Conservation (phyloP, 2,113 vertebrate species). For the Paralichthys olivaceus region DNA sequence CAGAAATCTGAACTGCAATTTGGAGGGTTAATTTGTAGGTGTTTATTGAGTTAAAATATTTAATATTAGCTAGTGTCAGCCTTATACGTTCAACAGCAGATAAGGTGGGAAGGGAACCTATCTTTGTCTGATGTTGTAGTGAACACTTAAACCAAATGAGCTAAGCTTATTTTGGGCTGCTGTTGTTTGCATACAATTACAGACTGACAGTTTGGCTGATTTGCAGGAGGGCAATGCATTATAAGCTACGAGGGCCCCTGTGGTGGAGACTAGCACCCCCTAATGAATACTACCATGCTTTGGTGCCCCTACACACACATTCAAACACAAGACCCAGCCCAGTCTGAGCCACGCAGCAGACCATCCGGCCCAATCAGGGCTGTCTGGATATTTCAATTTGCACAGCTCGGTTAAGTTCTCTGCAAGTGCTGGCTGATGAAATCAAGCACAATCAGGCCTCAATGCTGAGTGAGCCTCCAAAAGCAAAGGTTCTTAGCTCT, state of each 20-base stretch:
- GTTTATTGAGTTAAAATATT: too few species aligned
- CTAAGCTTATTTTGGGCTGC: conserved; percentile 6
- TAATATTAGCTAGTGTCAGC: neutral
- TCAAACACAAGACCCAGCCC: conserved; percentile 1
- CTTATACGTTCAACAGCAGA: neutral
- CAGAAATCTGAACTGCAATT: too few species aligned
- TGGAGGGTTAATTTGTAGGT: too few species aligned
- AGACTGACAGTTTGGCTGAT: conserved; percentile 17
- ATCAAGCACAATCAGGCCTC: conserved; percentile 42
- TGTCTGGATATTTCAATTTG: conserved; percentile 55
- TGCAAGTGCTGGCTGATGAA: conserved; percentile 51
- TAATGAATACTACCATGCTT: conserved; percentile 36
- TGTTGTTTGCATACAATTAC: conserved; percentile 29
- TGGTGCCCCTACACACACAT: conserved; percentile 14
- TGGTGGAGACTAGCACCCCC: conserved; percentile 24
- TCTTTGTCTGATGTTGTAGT: neutral
- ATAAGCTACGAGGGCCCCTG: conserved; percentile 3
- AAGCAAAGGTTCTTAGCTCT: conserved; percentile 8
- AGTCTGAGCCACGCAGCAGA: conserved; percentile 24
- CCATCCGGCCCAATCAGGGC: conserved; percentile 49
- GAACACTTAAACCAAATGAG: conserved; percentile 19
- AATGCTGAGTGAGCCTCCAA: neutral
- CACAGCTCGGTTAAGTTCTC: conserved; percentile 38
- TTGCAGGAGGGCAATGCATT: conserved; percentile 10
- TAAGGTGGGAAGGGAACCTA: too few species aligned